Evolutionary conservation across 2,797 vertebrate species (phyloP), one percentile per base, ranked within the genome.

Genomic region (Apodemus agrarius): DNA sequence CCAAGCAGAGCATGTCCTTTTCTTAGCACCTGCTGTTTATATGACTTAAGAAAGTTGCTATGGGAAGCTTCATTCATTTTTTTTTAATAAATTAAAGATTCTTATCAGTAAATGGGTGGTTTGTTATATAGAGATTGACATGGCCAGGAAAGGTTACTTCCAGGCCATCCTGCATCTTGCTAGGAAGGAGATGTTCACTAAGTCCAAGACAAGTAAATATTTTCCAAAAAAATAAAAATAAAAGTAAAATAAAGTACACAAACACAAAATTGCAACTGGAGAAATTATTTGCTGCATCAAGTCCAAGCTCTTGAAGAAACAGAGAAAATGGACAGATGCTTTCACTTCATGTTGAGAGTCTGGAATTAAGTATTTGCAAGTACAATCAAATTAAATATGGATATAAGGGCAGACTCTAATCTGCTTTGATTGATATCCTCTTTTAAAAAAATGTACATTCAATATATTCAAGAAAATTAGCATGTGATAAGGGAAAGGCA

Each of bases 81-180:
- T n/a, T n/a, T 37, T 83, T 34, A 94, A 67, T 91, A 11, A 91
- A 37, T 90, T 78, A 67, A 81, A 63, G 40, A 90, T 74, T 24
- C 9, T 65, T 24, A 43, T 92, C 46, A 89, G 24, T 67, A 93
- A 89, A 57, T 14, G 1, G 34, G 29, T 67, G 21, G 17, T 6
- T 78, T 89, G 21, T 0, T 59, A 54, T 61, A 59, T 46, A 76
- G 13, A 65, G 0, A 34, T 43, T 46, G 40, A 8, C 4, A 69
- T 34, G 13, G 2, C 13, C 0, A 79, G 43, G 4, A 6, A 82
- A 91, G 34, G 14, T 4, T 29, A 6, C 6, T 2, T 6, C 75
- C 34, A 46, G 8, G 13, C 83, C 22, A 72, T 29, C 31, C 2
- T 82, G 5, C 9, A 5, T 76, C 43, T 67, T 93, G 40, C 95